Evolutionary conservation across 2,113 vertebrate species (phyloP).

Genomic region (Rhynchopsitta pachyrhyncha): DNA sequence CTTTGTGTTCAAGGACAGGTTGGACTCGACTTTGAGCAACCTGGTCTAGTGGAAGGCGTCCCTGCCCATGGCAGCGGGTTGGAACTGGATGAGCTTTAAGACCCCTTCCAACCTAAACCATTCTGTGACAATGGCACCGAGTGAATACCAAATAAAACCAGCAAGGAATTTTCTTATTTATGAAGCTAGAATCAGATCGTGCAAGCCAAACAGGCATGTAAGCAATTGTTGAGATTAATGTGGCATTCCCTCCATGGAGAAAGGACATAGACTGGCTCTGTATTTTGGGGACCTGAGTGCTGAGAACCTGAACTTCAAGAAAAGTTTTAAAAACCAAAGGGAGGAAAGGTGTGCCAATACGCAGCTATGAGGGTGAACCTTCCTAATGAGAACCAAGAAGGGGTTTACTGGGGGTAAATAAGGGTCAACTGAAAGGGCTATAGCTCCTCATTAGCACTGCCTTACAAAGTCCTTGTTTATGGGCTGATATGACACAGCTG

Average conservation of each 20-base stretch:
- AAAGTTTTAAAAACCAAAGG: background rate
- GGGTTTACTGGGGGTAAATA: background rate
- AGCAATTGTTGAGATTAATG: background rate
- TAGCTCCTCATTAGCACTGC: background rate
- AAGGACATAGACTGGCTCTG: rapidly evolving
- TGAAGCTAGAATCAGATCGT: background rate
- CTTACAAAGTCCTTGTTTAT: background rate
- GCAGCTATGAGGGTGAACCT: background rate
- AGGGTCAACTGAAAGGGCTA: background rate
- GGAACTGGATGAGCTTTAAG: background rate
- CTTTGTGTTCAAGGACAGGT: background rate
- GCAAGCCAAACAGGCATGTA: background rate
- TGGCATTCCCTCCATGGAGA: background rate
- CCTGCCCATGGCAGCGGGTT: background rate
- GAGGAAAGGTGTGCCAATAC: background rate
- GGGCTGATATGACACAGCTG: background rate
- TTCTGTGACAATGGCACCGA: background rate
- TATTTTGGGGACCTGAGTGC: background rate
- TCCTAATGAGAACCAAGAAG: background rate
- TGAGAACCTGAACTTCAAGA: background rate
- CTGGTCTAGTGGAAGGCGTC: background rate
- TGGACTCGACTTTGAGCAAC: background rate
- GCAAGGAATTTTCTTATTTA: background rate
- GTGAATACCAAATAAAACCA: background rate
- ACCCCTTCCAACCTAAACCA: background rate